Evolutionary conservation across 1,140 invertebrate species (phyloP).

Genomic region (Uloborus diversus): DNA sequence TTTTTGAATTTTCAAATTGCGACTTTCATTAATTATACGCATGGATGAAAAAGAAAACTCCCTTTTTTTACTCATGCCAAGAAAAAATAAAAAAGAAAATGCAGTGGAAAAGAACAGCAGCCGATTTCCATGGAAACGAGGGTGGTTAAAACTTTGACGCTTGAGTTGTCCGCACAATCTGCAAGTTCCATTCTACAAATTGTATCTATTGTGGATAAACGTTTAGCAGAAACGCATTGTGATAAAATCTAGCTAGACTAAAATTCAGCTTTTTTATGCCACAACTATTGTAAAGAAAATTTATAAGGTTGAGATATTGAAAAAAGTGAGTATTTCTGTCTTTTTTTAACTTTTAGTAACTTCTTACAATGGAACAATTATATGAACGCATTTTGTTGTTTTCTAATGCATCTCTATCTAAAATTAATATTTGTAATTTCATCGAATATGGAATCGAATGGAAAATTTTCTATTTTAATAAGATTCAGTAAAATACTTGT

Average conservation of each 20-base stretch:
- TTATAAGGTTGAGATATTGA: background rate
- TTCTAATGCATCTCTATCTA: too few relatives aligned
- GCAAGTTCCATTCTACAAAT: background rate
- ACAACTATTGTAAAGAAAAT: background rate
- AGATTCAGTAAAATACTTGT: too few relatives aligned
- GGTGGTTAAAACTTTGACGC: slow-evolving; percentile 38
- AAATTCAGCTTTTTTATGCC: too few relatives aligned
- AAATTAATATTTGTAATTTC: too few relatives aligned
- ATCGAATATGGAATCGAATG: too few relatives aligned
- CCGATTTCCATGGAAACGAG: slow-evolving; percentile 19
- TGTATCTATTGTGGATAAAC: background rate
- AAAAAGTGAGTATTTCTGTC: too few relatives aligned
- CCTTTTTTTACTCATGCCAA: background rate
- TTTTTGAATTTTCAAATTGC: background rate
- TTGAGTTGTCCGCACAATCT: background rate
- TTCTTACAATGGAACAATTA: too few relatives aligned
- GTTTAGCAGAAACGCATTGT: background rate
- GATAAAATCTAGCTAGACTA: background rate
- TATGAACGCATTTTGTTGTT: too few relatives aligned
- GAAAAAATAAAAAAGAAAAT: background rate
- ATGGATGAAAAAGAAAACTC: background rate
- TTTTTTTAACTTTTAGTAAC: too few relatives aligned
- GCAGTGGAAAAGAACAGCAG: too few relatives aligned
- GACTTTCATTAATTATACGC: slow-evolving; percentile 33
- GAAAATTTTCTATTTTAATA: too few relatives aligned